phyloP scores from a whole-genome alignment of 2,888 invertebrate genomes.

The Sepiola atlantica region DNA sequence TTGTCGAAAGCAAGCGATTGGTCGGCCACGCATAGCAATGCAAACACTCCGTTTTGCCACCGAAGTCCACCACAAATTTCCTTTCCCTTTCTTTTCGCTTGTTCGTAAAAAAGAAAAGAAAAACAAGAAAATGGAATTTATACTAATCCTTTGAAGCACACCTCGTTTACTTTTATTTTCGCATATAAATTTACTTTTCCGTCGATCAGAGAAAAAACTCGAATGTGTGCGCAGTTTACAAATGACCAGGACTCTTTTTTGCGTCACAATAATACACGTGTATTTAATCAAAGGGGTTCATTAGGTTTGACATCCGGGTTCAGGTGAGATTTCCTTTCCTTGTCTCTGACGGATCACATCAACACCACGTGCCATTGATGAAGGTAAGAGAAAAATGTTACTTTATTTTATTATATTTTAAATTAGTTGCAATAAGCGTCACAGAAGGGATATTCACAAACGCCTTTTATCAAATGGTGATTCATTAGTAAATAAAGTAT shows the following conservation, averaged over 20 bases:
- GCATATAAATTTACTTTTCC: neutral
- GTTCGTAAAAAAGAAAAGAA: neutral
- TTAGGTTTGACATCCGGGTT: neutral
- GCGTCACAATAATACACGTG: neutral
- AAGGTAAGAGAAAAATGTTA: neutral
- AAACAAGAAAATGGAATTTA: neutral
- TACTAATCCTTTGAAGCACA: neutral
- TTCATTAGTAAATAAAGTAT: too few species aligned
- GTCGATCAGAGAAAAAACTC: neutral
- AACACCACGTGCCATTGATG: neutral
- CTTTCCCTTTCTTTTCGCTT: neutral
- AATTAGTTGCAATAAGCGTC: too few species aligned
- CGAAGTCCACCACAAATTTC: neutral
- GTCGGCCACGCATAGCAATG: neutral
- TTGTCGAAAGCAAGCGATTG: neutral
- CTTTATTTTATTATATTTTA: neutral
- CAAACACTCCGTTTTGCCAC: neutral
- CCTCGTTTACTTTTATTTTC: neutral
- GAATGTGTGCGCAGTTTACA: neutral
- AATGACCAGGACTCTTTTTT: too few species aligned
- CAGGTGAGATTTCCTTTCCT: neutral
- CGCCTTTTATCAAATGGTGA: too few species aligned
- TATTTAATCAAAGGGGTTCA: neutral
- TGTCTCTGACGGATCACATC: neutral
- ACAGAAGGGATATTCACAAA: too few species aligned